These are phyloP conservation scores for Litoditis marina DNA, from an alignment of 2,888 invertebrate genomes.

Conservation along the genomic window DNA sequence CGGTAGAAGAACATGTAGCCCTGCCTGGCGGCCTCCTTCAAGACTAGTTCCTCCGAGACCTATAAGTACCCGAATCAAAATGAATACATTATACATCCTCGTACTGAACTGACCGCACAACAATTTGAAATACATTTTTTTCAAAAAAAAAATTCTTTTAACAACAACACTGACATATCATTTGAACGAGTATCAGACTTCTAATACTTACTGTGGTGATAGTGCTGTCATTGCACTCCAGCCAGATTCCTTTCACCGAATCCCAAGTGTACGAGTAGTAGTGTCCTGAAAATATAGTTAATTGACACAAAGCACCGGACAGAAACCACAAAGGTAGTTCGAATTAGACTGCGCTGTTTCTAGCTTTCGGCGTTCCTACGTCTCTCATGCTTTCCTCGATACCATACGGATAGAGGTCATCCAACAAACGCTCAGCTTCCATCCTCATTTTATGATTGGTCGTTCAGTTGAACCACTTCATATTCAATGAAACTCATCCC, in stretches of 20 bases:
- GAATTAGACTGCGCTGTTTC: no score
- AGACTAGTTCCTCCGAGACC: not conserved
- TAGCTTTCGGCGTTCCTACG: no score
- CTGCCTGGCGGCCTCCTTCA: not conserved
- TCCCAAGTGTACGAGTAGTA: conserved; percentile 10
- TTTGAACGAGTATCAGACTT: not conserved
- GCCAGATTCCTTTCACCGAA: conserved; percentile 3
- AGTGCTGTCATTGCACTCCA: conserved; percentile 8
- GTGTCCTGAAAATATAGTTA: conserved; percentile 10
- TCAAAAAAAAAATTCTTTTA: not conserved
- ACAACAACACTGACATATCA: not conserved
- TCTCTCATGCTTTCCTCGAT: no score
- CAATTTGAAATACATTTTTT: no score
- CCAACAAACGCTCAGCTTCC: no score
- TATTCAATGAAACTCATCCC: no score
- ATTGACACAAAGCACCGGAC: no score
- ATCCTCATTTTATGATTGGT: no score
- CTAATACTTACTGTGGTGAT: conserved; percentile 3
- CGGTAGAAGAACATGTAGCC: conserved; percentile 15
- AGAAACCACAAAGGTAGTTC: no score
- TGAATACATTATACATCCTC: not conserved
- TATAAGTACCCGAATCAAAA: not conserved
- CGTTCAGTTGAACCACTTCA: no score
- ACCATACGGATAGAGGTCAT: no score
- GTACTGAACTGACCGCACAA: no score